phyloP scores from a whole-genome alignment of 2,888 invertebrate genomes.

The Beris morrisii region DNA sequence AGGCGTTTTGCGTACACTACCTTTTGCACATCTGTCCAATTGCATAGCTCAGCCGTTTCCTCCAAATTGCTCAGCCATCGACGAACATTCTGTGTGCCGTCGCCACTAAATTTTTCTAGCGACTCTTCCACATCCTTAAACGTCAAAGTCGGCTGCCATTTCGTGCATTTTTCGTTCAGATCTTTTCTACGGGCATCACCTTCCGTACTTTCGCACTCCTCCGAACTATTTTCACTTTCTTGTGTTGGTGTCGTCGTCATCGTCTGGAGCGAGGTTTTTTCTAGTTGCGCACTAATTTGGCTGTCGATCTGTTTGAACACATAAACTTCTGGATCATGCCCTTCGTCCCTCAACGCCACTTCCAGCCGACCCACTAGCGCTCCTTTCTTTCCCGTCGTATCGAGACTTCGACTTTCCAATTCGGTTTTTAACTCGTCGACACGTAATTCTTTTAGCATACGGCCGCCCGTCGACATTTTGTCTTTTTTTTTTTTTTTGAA shows the following conservation, averaged over 20 bases:
- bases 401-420: too few species aligned
- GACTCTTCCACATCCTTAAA: slow-evolving; percentile 13
- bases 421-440: too few species aligned
- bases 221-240: background rate
- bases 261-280: too few species aligned
- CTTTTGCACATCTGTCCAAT: slow-evolving; percentile 5
- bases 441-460: too few species aligned
- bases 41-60: background rate
- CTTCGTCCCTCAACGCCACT: too few species aligned
- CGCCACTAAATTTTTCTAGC: slow-evolving; percentile 10
- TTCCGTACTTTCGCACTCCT: background rate
- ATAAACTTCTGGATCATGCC: too few species aligned
- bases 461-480: too few species aligned
- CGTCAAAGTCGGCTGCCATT: slow-evolving; percentile 4
- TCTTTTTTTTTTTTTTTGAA: too few species aligned
- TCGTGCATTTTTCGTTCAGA: background rate
- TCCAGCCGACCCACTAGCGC: too few species aligned
- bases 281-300: too few species aligned
- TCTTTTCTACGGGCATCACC: background rate
- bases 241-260: background rate
- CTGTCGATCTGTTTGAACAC: too few species aligned
- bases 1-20: slow-evolving; percentile 25
- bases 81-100: slow-evolving; percentile 5
- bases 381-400: too few species aligned
- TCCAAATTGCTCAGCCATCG: slow-evolving; percentile 2